Conservation (phyloP, 2,888 invertebrate species). For the Trisateles emortualis region DNA sequence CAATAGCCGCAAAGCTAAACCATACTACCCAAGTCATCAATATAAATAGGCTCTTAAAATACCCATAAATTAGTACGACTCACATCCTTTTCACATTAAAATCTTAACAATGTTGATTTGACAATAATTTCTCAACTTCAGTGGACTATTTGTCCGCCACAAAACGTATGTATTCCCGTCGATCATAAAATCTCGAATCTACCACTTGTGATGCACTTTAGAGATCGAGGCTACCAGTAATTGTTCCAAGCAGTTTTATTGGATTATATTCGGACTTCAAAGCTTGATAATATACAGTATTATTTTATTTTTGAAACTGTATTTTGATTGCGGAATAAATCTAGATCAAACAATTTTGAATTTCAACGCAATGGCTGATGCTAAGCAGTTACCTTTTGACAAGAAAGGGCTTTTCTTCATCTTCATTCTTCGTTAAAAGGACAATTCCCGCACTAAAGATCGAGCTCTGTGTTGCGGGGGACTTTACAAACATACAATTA, state of each 20-base stretch:
- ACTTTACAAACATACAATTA: no score
- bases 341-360: conserved; percentile 7
- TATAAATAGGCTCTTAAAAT: neutral
- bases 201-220: conserved; percentile 49
- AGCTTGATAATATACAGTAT: conserved; percentile 21
- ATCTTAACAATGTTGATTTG: conserved; percentile 6
- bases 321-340: conserved; percentile 11
- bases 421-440: no score
- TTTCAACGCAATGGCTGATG: conserved; percentile 1
- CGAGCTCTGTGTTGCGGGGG: no score
- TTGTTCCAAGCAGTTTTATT: conserved; percentile 40
- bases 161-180: conserved; percentile 42
- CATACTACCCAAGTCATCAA: neutral
- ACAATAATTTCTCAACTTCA: conserved; percentile 10
- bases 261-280: conserved; percentile 45
- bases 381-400: no score
- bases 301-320: conserved; percentile 15
- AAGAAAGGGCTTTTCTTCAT: no score
- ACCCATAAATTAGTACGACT: neutral
- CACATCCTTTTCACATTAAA: conserved; percentile 2
- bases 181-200: conserved; percentile 43
- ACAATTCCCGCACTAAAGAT: no score
- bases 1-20: no score
- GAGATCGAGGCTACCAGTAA: conserved; percentile 43
- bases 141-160: conserved; percentile 22